Evolutionary conservation across 2,888 invertebrate species (phyloP), one percentile per base, ranked within the genome.

Genomic region (Apotomis turbidana): DNA sequence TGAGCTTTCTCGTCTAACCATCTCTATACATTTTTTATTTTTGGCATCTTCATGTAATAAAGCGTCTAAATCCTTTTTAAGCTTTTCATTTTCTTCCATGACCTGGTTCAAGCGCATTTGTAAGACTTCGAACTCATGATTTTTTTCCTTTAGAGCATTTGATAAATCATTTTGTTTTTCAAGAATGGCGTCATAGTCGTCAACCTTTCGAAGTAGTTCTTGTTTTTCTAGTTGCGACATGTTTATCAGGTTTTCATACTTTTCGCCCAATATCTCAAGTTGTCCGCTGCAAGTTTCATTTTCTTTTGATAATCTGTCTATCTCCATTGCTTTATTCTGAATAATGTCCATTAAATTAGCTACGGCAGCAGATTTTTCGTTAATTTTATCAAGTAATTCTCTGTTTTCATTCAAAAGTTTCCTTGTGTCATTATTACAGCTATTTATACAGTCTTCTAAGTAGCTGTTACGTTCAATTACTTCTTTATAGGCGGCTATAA

Each of bases 401-500:
- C 73, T 79, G 73, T 86, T 88, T 77, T 87, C 83, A 46, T 87
- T 79, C 49, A 81, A 75, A 52, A 90, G 74, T 64, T 78, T 79
- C 57, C 84, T 76, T 52, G 85, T 73, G 79, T 87, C 82, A 5
- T 83, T 79, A 74, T 78, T 78, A n/a, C 78, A 82, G 73, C 81
- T 80, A 69, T 86, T 79, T 49, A 85, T 79, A 76, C 83, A 85
- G 75, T 85, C 83, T 80, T 91, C 88, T 60, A 91, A 86, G 75
- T 84, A 83, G 10, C 86, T 81, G 77, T 87, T 88, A 9, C 81
- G 85, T 71, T 87, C 82, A 44, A 85, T 66, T 38, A 79, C 77
- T 79, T 87, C 85, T 76, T 90, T 87, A 76, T 85, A 90, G 10
- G 80, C 80, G 81, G 83, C 93, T 91, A 70, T 55, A 83, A 70